Percentiles rank a stretch among this genome's conserved stretches.
These are phyloP conservation scores for Riparia riparia DNA, from an alignment of 2,113 vertebrate species.

Conservation along the genomic window DNA sequence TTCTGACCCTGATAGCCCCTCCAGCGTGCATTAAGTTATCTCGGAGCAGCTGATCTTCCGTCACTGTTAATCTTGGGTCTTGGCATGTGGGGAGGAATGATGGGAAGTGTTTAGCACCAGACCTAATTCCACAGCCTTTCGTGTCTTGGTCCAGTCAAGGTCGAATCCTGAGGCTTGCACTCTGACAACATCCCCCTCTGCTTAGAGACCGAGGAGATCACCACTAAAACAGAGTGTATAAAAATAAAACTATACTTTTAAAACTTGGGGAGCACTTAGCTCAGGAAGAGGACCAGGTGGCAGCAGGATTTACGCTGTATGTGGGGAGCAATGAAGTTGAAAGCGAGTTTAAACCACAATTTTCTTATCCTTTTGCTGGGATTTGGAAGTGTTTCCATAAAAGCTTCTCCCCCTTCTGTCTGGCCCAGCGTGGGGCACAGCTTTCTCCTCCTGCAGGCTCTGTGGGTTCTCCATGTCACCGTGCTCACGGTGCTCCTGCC, in stretches of 20 bases:
- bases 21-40: not conserved
- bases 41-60: not conserved
- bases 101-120: not conserved
- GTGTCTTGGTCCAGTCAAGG: not conserved
- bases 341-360: not conserved
- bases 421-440: not conserved
- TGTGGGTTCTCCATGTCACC: accelerated
- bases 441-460: accelerated
- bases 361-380: not conserved
- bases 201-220: not conserved
- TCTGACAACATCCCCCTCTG: not conserved
- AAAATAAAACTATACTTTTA: not conserved
- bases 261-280: not conserved
- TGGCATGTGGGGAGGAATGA: not conserved
- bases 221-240: accelerated
- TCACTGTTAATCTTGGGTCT: not conserved
- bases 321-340: not conserved
- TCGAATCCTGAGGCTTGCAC: not conserved
- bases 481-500: not conserved
- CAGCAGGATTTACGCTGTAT: accelerated
- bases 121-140: not conserved
- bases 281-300: not conserved
- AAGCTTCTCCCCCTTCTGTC: not conserved
- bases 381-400: not conserved
- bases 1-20: not conserved